Evolutionary conservation across 2,113 vertebrate species (phyloP).

Genomic region (Melanerpes aurifrons): DNA sequence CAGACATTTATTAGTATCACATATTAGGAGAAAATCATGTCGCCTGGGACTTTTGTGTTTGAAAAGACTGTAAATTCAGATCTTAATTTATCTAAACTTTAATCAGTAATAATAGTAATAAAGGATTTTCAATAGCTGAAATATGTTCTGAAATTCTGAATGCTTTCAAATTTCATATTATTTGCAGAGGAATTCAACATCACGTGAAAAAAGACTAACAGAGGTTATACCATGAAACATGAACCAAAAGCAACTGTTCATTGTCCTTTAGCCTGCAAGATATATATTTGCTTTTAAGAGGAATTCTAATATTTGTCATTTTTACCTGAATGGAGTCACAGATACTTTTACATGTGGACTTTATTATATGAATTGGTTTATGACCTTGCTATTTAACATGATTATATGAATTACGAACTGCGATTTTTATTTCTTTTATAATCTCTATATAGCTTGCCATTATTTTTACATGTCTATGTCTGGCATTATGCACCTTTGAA

Average conservation of each 20-base stretch:
- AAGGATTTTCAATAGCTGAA: constrained; percentile 6
- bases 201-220: background rate
- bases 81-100: background rate
- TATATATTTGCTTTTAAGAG: constrained; percentile 66
- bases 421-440: constrained; percentile 84
- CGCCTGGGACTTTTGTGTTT: background rate
- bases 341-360: constrained; percentile 77
- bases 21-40: background rate
- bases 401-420: constrained; percentile 83
- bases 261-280: constrained; percentile 60
- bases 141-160: background rate
- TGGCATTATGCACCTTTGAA: constrained; percentile 81
- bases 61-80: background rate
- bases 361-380: constrained; percentile 78
- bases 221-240: constrained; percentile 18
- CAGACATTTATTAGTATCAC: background rate
- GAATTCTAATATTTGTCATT: constrained; percentile 73
- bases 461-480: constrained; percentile 82
- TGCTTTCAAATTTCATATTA: background rate
- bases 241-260: constrained; percentile 54
- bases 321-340: constrained; percentile 70
- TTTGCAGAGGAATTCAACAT: constrained; percentile 27
- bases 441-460: constrained; percentile 82
- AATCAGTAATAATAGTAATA: background rate
- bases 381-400: constrained; percentile 78